Base-by-base conservation (phyloP, 2,888 invertebrate genomes). In the Orgyia antiqua region DNA sequence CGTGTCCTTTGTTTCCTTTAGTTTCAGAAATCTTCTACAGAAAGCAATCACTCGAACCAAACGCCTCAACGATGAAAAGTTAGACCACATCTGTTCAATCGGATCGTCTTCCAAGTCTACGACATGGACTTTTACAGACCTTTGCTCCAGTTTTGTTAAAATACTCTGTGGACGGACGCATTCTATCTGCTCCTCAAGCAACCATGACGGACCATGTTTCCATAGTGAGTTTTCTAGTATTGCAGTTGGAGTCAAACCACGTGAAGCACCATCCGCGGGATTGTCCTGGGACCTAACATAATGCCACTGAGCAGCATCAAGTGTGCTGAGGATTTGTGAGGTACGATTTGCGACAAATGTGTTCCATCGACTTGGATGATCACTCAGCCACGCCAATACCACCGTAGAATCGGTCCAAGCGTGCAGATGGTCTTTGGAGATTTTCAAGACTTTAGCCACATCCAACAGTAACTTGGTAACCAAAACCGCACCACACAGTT, bases 131-230 rank as follows among this genome's bases (percentile, higher is more conserved):
- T 12, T 18, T n/a, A 33, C 29, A 21, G 10, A 3, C 13, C 7
- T 24, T 12, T 33, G 31, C 3, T 39, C 36, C 4, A 35, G 25
- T 4, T 12, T 20, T 7, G 36, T 40, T n/a, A n/a, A n/a, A n/a
- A n/a, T n/a, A n/a, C n/a, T n/a, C n/a, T n/a, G n/a, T n/a, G n/a
- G n/a, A 4, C 10, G 10, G 10, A n/a, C 10, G 31, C 28, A 1
- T 33, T 27, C 1, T 3, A 3, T 10, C 3, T 1, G 13, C n/a
- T 1, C 26, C 4, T 15, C 13, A 0, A 3, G 25, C 2, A 9
- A 6, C 3, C 13, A 1, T 19, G 2, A 10, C 10, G 25, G 33
- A 11, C 29, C 33, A 4, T 11, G 5, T 29, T 21, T 29, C 33
- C 33, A 34, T 8, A 29, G n/a, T 13, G 11, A 1, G 5, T 29